Evolutionary conservation across 2,113 vertebrate species (phyloP), one percentile per base, ranked within the genome.

Genomic region (Struthio camelus): DNA sequence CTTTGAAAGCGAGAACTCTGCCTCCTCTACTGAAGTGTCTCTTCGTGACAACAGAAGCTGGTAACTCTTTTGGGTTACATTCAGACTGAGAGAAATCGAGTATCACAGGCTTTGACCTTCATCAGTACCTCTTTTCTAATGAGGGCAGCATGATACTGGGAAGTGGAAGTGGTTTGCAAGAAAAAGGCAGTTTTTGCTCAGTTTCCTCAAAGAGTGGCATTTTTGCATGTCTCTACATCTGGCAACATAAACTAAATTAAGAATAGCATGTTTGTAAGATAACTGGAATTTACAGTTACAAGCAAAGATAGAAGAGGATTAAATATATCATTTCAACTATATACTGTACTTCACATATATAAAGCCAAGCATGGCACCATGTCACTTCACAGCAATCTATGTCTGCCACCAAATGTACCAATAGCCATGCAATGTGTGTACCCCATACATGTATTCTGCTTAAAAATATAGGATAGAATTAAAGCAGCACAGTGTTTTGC

Each of bases 91-190:
- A 28, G 36, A 92, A 88, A 85, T 1, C 34, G 34, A 82, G 61
- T 44, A 66, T 36, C 93, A 88, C 48, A 69, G 38, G 46, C 64
- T 84, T 24, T 59, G 67, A 94, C 93, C 92, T 94, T 86, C 92
- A 93, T 69, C 65, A 67, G 15, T 20, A 51, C 15, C 61, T 71
- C 46, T 65, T 36, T 59, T 67, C 61, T 77, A 19, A 82, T 84
- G 72, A 85, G 66, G 32, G 51, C 54, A 83, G 10, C 5, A 34
- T 10, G 20, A 76, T 13, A 36, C 40, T 8, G 77, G 14, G 38
- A 80, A 72, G 34, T 9, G 10, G 65, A 91, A 93, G 87, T 66
- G 36, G 48, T 70, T 67, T 89, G 42, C 44, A 79, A 53, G 50
- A 62, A 93, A 87, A 67, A 48, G 22, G 24, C 11, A 66, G 16